Percentiles rank a stretch among this genome's conserved stretches.
Conservation (phyloP, 2,113 vertebrate genomes). For the Tenrec ecaudatus region DNA sequence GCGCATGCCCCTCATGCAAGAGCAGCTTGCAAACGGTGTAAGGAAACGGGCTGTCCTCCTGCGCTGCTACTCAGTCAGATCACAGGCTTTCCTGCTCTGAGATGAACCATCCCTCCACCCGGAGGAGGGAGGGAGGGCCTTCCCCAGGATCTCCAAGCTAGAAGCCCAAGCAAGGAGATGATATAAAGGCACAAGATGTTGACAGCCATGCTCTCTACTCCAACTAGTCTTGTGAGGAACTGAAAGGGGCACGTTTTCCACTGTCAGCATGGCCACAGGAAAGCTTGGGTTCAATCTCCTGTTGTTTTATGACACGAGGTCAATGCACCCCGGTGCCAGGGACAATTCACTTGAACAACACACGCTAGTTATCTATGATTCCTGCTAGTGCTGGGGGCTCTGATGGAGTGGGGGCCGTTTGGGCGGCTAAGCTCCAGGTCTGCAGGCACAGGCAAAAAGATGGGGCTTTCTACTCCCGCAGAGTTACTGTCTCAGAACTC, state of each 20-base stretch:
- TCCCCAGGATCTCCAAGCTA: neutral
- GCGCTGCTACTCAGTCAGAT: neutral
- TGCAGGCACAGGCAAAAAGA: too few species aligned
- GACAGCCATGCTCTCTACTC: rapidly evolving
- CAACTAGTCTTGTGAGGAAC: neutral
- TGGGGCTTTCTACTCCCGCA: too few species aligned
- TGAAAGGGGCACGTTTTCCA: neutral
- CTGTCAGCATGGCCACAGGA: neutral
- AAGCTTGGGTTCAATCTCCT: neutral
- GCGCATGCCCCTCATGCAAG: constrained; percentile 56
- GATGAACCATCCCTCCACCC: constrained; percentile 44
- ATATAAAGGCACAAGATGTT: neutral
- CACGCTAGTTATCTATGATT: neutral
- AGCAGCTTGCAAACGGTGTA: constrained; percentile 61
- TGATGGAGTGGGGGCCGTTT: too few species aligned
- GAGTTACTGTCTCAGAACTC: too few species aligned
- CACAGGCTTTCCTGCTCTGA: constrained; percentile 18
- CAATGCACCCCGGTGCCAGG: neutral
- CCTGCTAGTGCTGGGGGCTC: too few species aligned
- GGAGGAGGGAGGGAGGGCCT: neutral
- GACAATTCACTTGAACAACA: neutral
- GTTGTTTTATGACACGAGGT: neutral
- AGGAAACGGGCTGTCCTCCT: constrained; percentile 48
- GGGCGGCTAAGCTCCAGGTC: too few species aligned
- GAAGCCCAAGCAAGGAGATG: neutral